phyloP scores from a whole-genome alignment of 2,113 vertebrate species.

The Ariopsis seemanni region DNA sequence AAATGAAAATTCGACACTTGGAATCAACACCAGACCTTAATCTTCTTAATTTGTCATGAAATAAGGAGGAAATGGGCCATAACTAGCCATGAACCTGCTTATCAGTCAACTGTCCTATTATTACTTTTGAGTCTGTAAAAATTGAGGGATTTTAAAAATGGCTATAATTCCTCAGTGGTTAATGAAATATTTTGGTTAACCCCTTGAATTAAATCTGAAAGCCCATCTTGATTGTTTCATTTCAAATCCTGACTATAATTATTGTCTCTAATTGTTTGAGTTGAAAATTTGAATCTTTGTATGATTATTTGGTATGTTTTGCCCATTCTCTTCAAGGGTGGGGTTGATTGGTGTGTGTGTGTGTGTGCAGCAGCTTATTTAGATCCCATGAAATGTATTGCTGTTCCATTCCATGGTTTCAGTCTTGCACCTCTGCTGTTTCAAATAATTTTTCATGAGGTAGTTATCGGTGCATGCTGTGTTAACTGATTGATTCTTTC shows the following conservation, averaged over 20 bases:
- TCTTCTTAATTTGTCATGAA: neutral
- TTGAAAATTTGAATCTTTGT: neutral
- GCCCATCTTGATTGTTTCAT: neutral
- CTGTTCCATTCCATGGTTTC: constrained; percentile 10
- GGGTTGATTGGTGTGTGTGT: neutral
- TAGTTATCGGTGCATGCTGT: constrained; percentile 24
- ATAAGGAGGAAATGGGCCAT: neutral
- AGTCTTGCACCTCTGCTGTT: constrained; percentile 7
- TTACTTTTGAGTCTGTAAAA: neutral
- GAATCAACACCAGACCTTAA: neutral
- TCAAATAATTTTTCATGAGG: constrained; percentile 18
- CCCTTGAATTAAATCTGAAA: neutral
- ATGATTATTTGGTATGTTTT: neutral
- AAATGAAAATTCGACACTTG: too few species aligned
- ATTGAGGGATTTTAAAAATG: neutral
- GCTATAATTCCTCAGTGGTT: neutral
- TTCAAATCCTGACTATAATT: neutral
- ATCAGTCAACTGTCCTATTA: neutral
- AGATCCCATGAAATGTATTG: neutral
- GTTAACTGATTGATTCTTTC: constrained; percentile 7
- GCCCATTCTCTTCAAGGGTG: neutral
- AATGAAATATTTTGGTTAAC: neutral
- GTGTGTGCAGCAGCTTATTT: neutral
- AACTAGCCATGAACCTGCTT: neutral
- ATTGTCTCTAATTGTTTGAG: neutral